These are phyloP conservation scores for Neomonachus schauinslandi DNA, from an alignment of 2,113 vertebrate species.

Conservation along the genomic window DNA sequence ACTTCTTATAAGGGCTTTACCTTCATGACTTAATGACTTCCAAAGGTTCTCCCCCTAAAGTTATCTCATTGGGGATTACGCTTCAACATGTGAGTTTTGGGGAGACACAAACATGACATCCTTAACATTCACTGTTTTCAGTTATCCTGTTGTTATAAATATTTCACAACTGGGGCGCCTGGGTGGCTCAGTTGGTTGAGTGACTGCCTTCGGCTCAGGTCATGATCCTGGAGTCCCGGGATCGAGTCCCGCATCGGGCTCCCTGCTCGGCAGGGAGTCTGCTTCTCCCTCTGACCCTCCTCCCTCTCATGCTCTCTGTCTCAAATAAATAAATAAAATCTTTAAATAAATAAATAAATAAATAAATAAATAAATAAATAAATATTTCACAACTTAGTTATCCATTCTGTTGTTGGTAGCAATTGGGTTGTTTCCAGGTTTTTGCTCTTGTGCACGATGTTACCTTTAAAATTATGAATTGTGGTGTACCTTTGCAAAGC, in stretches of 20 bases:
- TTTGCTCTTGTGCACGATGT: neutral
- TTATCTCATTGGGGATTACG: neutral
- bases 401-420: neutral
- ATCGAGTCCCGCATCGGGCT: too few species aligned
- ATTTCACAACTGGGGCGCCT: slow-evolving; percentile 3
- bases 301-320: too few species aligned
- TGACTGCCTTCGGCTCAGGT: too few species aligned
- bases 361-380: too few species aligned
- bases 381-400: neutral
- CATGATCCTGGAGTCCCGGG: too few species aligned
- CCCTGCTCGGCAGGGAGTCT: too few species aligned
- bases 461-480: neutral
- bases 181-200: too few species aligned
- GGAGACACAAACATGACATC: neutral
- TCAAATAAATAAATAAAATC: too few species aligned
- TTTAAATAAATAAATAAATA: too few species aligned
- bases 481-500: neutral
- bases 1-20: neutral
- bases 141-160: neutral
- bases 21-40: neutral
- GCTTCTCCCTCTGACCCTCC: too few species aligned
- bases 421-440: neutral
- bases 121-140: neutral
- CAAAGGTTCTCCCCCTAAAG: neutral
- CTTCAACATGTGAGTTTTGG: neutral